These are phyloP conservation scores for Acanthosepion pharaonis DNA, from an alignment of 2,888 invertebrate genomes.

Conservation along the genomic window DNA sequence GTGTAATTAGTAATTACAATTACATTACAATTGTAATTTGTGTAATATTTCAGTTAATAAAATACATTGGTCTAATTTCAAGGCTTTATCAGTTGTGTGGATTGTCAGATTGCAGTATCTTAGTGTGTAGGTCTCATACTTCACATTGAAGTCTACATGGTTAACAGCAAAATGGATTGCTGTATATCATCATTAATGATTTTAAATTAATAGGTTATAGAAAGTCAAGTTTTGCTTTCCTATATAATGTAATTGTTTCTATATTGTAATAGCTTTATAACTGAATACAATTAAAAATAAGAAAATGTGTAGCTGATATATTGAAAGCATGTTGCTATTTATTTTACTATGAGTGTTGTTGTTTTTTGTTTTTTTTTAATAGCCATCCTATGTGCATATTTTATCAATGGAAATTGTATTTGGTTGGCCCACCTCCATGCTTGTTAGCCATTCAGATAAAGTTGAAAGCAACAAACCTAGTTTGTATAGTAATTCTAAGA, in stretches of 20 bases:
- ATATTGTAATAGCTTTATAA: background rate
- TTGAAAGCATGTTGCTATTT: background rate
- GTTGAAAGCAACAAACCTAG: background rate
- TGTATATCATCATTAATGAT: no score
- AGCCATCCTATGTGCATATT: slow-evolving; percentile 5
- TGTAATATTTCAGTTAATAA: no score
- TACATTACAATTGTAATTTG: no score
- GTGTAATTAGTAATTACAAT: no score
- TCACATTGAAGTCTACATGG: no score
- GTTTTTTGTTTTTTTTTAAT: background rate
- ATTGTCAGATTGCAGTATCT: no score
- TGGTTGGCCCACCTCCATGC: background rate
- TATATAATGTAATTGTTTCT: background rate
- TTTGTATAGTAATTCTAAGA: slow-evolving; percentile 33
- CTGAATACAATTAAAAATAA: background rate
- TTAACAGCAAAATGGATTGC: no score
- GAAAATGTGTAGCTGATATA: background rate
- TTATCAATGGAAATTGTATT: slow-evolving; percentile 16
- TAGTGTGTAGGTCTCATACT: no score
- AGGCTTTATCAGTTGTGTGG: no score
- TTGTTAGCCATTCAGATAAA: slow-evolving; percentile 33
- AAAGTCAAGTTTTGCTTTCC: background rate
- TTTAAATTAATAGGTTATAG: no score
- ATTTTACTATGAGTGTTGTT: background rate
- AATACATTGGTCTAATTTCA: no score